Base-by-base conservation (phyloP, 2,888 invertebrate genomes). In the Trachelus stipa region DNA sequence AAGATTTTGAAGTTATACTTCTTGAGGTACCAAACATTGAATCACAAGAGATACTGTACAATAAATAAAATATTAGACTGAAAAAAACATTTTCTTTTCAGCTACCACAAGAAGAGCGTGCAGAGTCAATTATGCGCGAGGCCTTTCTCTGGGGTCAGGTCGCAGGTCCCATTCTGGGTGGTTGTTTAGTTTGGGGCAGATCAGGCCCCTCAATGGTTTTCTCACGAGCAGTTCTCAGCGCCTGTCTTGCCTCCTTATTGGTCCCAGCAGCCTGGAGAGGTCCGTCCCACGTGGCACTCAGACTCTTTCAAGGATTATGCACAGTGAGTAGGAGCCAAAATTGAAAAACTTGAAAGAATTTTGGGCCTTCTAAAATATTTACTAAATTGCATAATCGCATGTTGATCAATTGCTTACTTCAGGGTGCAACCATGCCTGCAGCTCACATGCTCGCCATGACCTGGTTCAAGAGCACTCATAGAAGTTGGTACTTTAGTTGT, bases 351-450 rank as follows among this genome's bases (percentile, higher is more conserved):
- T 6, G 15, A 40, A 15, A 23, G 1, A 4, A 23, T 40, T 23
- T 15, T 40, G 15, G 40, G 40, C 9, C 23, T 56, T 0, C 23
- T 2, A 56, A 9, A 23, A 23, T 23, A 23, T 56, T 56, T 23
- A 56, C 2, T 23, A 9, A 1, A 23, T 56, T 56, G 23, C 9
- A 56, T 56, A 23, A 56, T 23, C 9, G 2, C 23, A 23, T 23
- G 56, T 56, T 56, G 23, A 56, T 23, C 23, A 23, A 56, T 56
- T 56, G 6, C 56, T 56, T 23, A 56, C 84, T 88, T 78, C 77
- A 93, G 93, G 93, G 93, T 69, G 93, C 93, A 23, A 93, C 93
- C 15, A 93, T 93, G 93, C 93, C 94, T 31, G 93, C 93, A 23
- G 93, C 93, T 75, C 94, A 94, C 82, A 93, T 93, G 93, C 87